A percentile compares a stretch with the other conserved stretches of the same genome.
Conservation (phyloP, 2,113 vertebrate genomes). For the Narcine bancroftii region DNA sequence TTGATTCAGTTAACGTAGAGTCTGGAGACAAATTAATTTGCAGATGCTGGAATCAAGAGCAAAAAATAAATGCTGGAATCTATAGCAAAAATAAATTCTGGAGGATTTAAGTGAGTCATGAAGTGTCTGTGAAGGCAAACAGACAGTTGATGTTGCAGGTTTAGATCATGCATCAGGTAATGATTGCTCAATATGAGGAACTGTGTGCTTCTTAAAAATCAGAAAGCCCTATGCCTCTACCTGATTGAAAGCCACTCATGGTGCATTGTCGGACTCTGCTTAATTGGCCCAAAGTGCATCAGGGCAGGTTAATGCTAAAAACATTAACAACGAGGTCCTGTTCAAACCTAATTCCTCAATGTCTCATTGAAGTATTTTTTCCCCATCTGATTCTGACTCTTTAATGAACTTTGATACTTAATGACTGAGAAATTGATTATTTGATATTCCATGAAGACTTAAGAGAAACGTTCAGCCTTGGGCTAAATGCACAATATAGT, state of each 20-base stretch:
- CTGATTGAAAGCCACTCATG: not conserved
- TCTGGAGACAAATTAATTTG: too few relatives aligned
- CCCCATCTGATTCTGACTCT: not conserved
- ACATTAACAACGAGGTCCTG: not conserved
- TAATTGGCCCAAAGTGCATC: not conserved
- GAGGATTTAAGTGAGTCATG: too few relatives aligned
- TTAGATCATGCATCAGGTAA: too few relatives aligned
- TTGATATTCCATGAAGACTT: not conserved
- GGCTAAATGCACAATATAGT: too few relatives aligned
- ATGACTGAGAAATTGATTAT: not conserved
- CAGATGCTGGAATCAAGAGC: too few relatives aligned
- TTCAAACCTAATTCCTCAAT: not conserved
- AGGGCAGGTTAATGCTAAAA: not conserved
- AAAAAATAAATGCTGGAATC: too few relatives aligned
- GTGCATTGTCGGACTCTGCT: not conserved
- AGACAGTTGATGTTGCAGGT: too few relatives aligned
- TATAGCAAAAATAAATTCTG: too few relatives aligned
- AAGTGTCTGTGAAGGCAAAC: too few relatives aligned
- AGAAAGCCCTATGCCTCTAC: not conserved
- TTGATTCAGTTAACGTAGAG: not conserved
- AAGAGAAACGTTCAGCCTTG: too few relatives aligned
- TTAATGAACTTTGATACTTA: not conserved
- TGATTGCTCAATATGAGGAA: not conserved
- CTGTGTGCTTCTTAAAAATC: not conserved
- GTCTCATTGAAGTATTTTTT: not conserved